A percentile compares a stretch with the other conserved stretches of the same genome.
phyloP scores from a whole-genome alignment of 2,113 vertebrate genomes.

The Trichechus manatus region DNA sequence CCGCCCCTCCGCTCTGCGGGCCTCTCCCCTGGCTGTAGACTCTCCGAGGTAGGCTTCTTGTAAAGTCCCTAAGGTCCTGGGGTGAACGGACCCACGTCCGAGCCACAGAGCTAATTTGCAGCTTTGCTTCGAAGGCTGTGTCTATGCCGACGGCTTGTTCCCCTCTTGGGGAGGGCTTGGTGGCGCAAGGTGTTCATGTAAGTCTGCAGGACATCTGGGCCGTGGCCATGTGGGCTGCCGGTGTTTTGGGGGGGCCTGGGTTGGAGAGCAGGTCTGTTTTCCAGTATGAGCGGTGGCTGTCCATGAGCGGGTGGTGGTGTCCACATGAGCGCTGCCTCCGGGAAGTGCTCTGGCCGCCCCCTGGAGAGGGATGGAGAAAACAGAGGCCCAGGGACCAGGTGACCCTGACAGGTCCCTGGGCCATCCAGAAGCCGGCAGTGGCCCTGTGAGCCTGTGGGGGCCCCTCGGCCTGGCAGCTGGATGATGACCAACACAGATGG shows the following conservation, averaged over 20 bases:
- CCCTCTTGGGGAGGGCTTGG: accelerated
- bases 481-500: too few relatives aligned
- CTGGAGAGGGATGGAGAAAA: background rate
- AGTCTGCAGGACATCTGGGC: accelerated
- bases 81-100: background rate
- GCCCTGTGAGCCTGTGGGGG: background rate
- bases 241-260: too few relatives aligned
- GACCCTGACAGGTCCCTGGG: background rate
- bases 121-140: background rate
- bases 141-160: accelerated
- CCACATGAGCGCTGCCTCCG: background rate
- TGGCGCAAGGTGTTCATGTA: accelerated
- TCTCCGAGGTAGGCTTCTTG: background rate
- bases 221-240: too few relatives aligned
- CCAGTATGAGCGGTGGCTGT: too few relatives aligned
- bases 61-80: conserved; percentile 27
- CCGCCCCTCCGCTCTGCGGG: too few relatives aligned
- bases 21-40: too few relatives aligned
- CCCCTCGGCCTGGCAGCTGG: background rate
- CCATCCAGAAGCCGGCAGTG: background rate
- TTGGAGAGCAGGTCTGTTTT: too few relatives aligned
- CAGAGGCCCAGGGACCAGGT: background rate
- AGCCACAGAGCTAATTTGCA: too few relatives aligned
- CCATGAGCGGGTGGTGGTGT: too few relatives aligned
- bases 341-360: background rate